Percentiles rank a stretch among this genome's conserved stretches.
Evolutionary conservation across 2,888 invertebrate genomes (phyloP).

Genomic region (Pterobdella sp.): DNA sequence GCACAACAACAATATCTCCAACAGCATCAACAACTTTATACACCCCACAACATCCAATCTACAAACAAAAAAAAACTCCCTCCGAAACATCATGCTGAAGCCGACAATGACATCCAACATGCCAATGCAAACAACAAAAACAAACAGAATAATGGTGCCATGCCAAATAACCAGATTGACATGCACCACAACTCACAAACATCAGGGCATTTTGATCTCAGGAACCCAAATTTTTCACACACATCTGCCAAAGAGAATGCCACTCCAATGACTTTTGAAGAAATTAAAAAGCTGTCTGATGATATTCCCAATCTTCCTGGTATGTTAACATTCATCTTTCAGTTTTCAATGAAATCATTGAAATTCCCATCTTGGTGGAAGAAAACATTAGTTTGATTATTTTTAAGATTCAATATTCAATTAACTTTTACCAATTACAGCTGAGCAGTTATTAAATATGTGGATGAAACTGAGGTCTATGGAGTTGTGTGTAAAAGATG

Average conservation of each 20-base stretch:
- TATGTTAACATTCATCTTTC: too few species aligned
- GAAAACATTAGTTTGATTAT: too few species aligned
- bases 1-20: neutral
- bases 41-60: slow-evolving; percentile 3
- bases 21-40: neutral
- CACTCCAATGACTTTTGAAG: neutral
- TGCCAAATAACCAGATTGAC: neutral
- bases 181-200: neutral
- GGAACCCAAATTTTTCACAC: too few species aligned
- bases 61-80: neutral
- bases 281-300: slow-evolving; percentile 5
- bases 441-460: neutral
- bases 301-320: neutral
- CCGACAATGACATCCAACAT: neutral
- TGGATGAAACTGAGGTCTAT: neutral
- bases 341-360: too few species aligned
- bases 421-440: neutral
- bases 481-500: neutral
- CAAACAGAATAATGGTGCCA: neutral
- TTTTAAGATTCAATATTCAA: too few species aligned
- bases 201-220: neutral
- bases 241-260: too few species aligned
- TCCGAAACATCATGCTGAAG: neutral
- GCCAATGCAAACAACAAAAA: neutral
- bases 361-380: too few species aligned